Evolutionary conservation across 2,797 vertebrate genomes (phyloP).

Genomic region (Rhynchonycteris naso): DNA sequence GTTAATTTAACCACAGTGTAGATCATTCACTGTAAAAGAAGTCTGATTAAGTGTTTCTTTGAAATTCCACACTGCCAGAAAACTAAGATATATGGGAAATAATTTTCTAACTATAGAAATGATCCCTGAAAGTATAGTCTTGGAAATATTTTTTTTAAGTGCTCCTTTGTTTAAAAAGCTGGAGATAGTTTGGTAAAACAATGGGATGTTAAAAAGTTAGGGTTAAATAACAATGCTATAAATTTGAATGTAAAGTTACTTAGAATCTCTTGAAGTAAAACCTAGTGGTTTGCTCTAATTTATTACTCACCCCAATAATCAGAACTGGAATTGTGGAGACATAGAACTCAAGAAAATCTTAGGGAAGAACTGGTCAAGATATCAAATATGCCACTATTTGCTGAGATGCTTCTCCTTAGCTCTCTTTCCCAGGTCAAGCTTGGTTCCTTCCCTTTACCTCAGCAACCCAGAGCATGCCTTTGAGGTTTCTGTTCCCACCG

Average conservation of each 20-base stretch:
- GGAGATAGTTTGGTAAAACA: neutral
- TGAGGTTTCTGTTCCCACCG: rapidly evolving
- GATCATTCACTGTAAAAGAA: neutral
- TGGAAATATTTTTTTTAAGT: conserved; percentile 15
- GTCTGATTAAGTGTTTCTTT: neutral
- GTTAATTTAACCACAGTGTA: neutral
- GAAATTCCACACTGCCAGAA: neutral
- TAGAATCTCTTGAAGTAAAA: conserved; percentile 16
- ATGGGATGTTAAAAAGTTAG: neutral
- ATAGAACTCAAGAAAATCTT: neutral
- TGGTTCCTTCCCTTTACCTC: neutral
- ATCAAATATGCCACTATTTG: neutral
- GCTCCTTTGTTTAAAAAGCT: neutral
- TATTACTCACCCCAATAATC: neutral
- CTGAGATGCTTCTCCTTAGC: neutral
- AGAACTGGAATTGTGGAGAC: neutral
- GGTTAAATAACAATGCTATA: neutral
- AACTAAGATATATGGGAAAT: neutral
- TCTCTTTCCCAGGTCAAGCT: neutral
- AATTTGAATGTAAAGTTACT: neutral
- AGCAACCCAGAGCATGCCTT: rapidly evolving
- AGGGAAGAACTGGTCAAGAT: neutral
- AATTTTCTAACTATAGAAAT: neutral
- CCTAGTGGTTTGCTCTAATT: neutral
- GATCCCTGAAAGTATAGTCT: no score